Base-by-base conservation (phyloP, 2,113 vertebrate species). In the Prietella phreatophila region DNA sequence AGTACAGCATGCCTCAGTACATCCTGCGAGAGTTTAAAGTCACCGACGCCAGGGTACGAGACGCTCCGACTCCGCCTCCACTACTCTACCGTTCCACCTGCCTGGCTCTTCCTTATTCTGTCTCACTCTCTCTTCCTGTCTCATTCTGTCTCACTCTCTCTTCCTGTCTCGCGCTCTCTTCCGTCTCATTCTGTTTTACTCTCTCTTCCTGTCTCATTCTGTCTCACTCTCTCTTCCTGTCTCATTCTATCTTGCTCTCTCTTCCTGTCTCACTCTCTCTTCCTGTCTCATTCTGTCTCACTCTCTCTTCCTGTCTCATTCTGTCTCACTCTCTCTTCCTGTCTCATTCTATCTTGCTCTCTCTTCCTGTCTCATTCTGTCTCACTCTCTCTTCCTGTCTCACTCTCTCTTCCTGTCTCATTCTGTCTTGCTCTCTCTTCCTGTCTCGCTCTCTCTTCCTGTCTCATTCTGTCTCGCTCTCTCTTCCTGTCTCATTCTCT, bases 1-100 rank as follows among this genome's bases (percentile, higher is more conserved):
- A 99, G 90, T 99, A 99, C 95, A 99, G 98, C 95, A 99, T 99
- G 98, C 98, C 98, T 0, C 97, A 99, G 95, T 99, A 99, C 89
- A 99, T 99, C 90, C 95, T 99, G 33, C 95, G 98, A n/a, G 98
- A 99, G 92, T 99, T 99, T 94, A 99, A 99, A 92, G 98, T 99
- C 95, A 90, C 89, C 0, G 97, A 99, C 11, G 97, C 97, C 92
- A 95, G 98, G 96, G 98, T 99, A 90, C 91, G 97, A 90, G 39
- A 13, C 4, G 20, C 42, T 55, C 82, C 25, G 20, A 33, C 65
- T 69, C 67, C 63, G 20, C 14, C 65, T 33, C 67, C 27, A n/a
- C 27, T 4, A 65, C 61, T 27, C 61, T n/a, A 30, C 3, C 11
- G 14, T 55, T 65, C 61, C 22, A 11, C 25, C 25, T 83, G 22